Evolutionary conservation across 2,888 invertebrate genomes (phyloP).

Genomic region (Chrysina gloriosa): DNA sequence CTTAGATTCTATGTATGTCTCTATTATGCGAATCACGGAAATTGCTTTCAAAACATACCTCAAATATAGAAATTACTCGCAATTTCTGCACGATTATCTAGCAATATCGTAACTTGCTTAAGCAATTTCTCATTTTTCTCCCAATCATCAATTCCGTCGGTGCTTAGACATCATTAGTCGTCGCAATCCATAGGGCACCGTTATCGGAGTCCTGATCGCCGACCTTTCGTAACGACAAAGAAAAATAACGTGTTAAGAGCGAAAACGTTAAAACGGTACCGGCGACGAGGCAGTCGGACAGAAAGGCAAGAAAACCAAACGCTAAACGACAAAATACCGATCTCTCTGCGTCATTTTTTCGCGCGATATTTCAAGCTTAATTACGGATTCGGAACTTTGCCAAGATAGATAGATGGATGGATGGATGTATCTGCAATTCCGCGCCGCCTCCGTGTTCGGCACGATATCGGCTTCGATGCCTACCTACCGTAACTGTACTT

Average conservation of each 20-base stretch:
- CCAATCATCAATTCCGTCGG: too few relatives aligned
- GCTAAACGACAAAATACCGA: not conserved
- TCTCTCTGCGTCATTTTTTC: constrained; percentile 9
- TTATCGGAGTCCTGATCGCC: not conserved
- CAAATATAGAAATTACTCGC: too few relatives aligned
- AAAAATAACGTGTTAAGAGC: not conserved
- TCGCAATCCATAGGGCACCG: not conserved
- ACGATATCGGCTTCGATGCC: not conserved
- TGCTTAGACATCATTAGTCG: not conserved
- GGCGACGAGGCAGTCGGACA: not conserved
- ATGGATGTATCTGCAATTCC: constrained; percentile 1
- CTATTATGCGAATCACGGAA: too few relatives aligned
- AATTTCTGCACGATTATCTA: too few relatives aligned
- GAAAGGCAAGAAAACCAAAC: not conserved
- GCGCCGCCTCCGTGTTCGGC: not conserved
- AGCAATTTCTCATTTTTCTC: too few relatives aligned
- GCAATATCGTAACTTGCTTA: too few relatives aligned
- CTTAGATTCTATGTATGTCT: too few relatives aligned
- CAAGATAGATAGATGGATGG: too few relatives aligned
- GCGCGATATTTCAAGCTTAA: constrained; percentile 40
- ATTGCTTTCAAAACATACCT: too few relatives aligned
- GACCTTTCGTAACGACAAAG: not conserved
- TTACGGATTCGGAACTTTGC: constrained; percentile 23
- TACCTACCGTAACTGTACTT: constrained; percentile 25
- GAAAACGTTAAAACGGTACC: constrained; percentile 5